Conservation (phyloP, 2,797 vertebrate genomes). For the Molothrus ater region DNA sequence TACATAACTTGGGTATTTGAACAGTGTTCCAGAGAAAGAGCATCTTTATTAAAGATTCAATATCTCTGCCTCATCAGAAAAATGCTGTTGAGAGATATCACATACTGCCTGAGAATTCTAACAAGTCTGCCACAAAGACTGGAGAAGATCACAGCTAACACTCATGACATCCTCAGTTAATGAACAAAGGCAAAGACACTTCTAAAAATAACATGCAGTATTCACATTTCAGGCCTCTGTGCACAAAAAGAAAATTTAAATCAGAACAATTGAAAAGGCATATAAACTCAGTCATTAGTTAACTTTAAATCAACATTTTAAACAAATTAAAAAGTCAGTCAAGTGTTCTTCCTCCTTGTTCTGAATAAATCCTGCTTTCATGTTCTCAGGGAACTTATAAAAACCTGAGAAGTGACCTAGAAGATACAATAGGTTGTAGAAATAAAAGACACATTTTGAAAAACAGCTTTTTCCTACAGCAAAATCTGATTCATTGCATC, state of each 20-base stretch:
- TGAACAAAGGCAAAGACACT: not conserved
- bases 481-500: constrained; percentile 43
- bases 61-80: not conserved
- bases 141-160: not conserved
- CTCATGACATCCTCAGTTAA: not conserved
- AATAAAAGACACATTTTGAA: not conserved
- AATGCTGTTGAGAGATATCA: not conserved
- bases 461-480: not conserved
- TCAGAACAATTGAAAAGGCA: not conserved
- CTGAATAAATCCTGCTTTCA: not conserved
- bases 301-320: not conserved
- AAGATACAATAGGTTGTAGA: not conserved
- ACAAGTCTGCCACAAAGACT: not conserved
- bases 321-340: not conserved
- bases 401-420: not conserved
- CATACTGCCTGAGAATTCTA: not conserved
- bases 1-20: not conserved
- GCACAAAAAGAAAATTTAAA: not conserved
- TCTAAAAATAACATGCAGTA: not conserved
- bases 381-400: not conserved
- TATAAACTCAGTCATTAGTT: not conserved
- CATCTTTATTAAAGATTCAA: not conserved
- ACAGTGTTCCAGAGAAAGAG: not conserved
- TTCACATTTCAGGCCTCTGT: not conserved
- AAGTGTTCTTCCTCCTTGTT: not conserved